Evolutionary conservation across 2,888 invertebrate genomes (phyloP).

Genomic region (Limnephilus marmoratus): DNA sequence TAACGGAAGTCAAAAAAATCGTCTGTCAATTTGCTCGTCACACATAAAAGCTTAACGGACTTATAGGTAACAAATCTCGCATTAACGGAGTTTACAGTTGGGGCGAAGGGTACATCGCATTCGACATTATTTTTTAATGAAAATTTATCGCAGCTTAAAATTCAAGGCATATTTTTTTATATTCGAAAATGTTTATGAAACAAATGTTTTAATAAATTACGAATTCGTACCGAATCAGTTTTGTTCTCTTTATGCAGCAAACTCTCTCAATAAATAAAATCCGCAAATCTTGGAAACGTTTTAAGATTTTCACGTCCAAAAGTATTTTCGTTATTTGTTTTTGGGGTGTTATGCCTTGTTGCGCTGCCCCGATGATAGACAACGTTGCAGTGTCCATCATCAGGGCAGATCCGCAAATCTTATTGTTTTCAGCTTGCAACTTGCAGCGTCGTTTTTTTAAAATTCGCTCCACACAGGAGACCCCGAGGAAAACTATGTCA

Average conservation of each 20-base stretch:
- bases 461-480: no score
- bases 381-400: no score
- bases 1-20: constrained; percentile 7
- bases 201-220: not conserved
- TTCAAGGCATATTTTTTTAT: not conserved
- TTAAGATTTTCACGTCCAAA: no score
- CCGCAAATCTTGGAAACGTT: no score
- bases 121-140: not conserved
- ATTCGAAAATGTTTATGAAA: not conserved
- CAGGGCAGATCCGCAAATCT: no score
- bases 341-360: no score
- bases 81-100: not conserved
- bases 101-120: not conserved
- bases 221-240: not conserved
- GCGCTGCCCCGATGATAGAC: no score
- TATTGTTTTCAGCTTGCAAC: no score
- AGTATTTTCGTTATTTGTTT: no score
- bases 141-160: not conserved
- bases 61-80: not conserved
- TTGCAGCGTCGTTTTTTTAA: no score
- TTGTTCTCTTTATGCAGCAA: not conserved
- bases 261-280: no score
- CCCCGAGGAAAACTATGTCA: no score
- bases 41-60: not conserved
- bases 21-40: not conserved